phyloP scores from a whole-genome alignment of 2,888 invertebrate genomes.

The Notodonta dromedarius region DNA sequence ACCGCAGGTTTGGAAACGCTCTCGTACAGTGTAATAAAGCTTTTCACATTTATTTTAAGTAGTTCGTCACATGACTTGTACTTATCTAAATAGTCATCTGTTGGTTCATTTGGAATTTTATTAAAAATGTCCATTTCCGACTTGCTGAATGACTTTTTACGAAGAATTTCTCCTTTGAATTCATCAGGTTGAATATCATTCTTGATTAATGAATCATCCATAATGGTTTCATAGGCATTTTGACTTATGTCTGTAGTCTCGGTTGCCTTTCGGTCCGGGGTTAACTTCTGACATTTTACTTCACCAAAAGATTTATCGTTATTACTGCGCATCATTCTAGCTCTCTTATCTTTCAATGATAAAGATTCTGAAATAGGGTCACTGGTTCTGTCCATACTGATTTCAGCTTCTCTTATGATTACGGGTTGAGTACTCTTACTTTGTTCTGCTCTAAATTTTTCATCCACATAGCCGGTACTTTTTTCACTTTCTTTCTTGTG shows the following conservation, averaged over 20 bases:
- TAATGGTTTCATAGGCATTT: conserved; percentile 37
- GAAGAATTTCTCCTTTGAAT: conserved; percentile 37
- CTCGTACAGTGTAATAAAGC: conserved; percentile 74
- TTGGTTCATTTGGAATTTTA: conserved; percentile 52
- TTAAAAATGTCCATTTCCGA: conserved; percentile 80
- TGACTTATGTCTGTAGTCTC: conserved; percentile 23
- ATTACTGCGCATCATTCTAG: conserved; percentile 45
- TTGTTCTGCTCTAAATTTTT: conserved; percentile 16
- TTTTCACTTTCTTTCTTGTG: conserved; percentile 49
- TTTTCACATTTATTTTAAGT: conserved; percentile 75
- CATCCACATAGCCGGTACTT: conserved; percentile 23
- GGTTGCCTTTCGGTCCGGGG: conserved; percentile 13
- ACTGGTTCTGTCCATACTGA: conserved; percentile 6
- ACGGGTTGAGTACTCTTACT: conserved; percentile 12
- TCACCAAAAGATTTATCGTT: conserved; percentile 57
- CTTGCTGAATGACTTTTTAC: conserved; percentile 70
- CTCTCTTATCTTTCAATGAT: conserved; percentile 55
- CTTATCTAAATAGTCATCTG: conserved; percentile 64
- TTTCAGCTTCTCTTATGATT: conserved; percentile 17
- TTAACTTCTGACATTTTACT: conserved; percentile 29
- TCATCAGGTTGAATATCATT: conserved; percentile 29
- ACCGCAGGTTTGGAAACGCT: conserved; percentile 62
- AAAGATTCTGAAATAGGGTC: conserved; percentile 11
- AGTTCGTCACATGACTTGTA: conserved; percentile 76
- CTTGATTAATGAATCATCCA: conserved; percentile 41